These are phyloP conservation scores for Macrophya annulata DNA, from an alignment of 2,888 invertebrate genomes.

Conservation along the genomic window DNA sequence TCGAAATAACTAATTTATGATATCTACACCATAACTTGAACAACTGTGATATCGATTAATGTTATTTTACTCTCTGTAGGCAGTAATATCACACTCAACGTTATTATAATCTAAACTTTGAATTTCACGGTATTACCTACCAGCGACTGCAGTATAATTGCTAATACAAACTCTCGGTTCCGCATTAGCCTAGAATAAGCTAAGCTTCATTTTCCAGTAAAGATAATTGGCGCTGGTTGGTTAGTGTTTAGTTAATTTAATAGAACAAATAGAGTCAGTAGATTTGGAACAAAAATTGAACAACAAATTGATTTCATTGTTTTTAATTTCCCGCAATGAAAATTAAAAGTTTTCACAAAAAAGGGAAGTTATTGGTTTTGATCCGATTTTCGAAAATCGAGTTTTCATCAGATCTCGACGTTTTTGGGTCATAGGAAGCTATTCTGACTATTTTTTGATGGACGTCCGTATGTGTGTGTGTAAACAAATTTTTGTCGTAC, in stretches of 20 bases:
- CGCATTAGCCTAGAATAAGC: neutral
- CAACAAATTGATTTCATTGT: neutral
- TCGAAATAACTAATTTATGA: neutral
- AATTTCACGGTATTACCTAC: neutral
- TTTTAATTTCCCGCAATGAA: too few species aligned
- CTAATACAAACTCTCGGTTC: neutral
- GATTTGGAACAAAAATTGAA: neutral
- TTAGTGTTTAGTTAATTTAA: neutral
- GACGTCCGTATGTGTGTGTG: too few species aligned
- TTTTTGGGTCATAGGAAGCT: too few species aligned
- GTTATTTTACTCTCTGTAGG: neutral
- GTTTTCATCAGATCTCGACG: too few species aligned
- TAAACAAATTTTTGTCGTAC: too few species aligned
- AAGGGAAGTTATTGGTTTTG: too few species aligned
- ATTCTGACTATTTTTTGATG: too few species aligned
- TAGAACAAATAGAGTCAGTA: neutral
- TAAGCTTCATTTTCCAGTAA: neutral
- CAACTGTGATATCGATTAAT: neutral
- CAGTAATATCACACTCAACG: neutral
- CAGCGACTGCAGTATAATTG: neutral
- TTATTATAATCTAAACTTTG: slow-evolving; percentile 7
- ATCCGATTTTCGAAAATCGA: too few species aligned
- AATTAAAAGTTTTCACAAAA: too few species aligned
- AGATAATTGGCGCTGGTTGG: neutral
- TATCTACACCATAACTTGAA: neutral